Evolutionary conservation across 2,888 invertebrate species (phyloP).

Genomic region (Sycophila texana): DNA sequence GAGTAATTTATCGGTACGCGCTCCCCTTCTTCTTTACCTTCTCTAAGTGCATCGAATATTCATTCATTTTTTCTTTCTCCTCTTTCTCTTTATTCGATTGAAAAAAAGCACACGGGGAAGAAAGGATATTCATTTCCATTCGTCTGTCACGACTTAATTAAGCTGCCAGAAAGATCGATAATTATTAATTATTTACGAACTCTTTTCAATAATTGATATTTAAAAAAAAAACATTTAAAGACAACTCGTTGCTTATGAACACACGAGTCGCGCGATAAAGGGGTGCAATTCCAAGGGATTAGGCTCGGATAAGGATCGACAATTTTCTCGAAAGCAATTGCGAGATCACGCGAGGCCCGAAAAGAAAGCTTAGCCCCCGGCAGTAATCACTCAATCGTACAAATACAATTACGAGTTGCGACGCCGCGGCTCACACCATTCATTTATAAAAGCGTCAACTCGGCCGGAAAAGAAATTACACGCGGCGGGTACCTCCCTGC

Average conservation of each 20-base stretch:
- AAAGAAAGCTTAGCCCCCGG: neutral
- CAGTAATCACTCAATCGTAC: constrained; percentile 1
- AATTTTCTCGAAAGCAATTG: constrained; percentile 1
- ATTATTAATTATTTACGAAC: too few species aligned
- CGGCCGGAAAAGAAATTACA: constrained; percentile 46
- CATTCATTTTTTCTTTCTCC: too few species aligned
- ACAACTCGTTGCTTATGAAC: too few species aligned
- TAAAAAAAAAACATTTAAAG: too few species aligned
- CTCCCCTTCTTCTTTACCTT: too few species aligned
- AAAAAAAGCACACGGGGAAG: too few species aligned
- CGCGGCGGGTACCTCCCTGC: neutral
- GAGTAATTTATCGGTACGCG: constrained; percentile 9
- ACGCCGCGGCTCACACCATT: neutral
- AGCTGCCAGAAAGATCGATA: too few species aligned
- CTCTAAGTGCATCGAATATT: too few species aligned
- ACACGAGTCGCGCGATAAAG: too few species aligned
- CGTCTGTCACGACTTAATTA: neutral
- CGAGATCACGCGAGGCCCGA: neutral
- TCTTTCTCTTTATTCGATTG: too few species aligned
- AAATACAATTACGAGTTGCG: constrained; percentile 40
- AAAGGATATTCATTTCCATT: neutral
- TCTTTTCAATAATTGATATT: too few species aligned
- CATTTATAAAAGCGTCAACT: constrained; percentile 39
- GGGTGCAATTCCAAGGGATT: too few species aligned
- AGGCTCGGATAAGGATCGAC: neutral